These are phyloP conservation scores for Thera britannica DNA, from an alignment of 2,888 invertebrate genomes.

Conservation along the genomic window DNA sequence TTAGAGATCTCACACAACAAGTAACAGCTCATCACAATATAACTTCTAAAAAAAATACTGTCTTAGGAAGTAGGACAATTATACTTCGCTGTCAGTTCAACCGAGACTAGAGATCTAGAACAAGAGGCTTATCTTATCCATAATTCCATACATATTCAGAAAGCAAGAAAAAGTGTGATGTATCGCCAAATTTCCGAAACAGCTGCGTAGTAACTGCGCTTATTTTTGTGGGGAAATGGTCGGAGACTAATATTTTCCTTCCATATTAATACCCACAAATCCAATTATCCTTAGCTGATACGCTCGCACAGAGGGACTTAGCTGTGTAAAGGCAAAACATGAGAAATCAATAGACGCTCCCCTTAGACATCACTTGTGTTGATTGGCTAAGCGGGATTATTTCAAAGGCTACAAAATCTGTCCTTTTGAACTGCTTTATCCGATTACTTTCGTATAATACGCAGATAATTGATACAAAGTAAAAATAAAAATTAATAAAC, in stretches of 20 bases:
- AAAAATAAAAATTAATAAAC: too few relatives aligned
- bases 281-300: slow-evolving; percentile 44
- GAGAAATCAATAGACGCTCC: slow-evolving; percentile 31
- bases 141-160: slow-evolving; percentile 28
- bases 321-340: slow-evolving; percentile 36
- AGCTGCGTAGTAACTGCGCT: slow-evolving; percentile 33
- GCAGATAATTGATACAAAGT: too few relatives aligned
- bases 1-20: too few relatives aligned
- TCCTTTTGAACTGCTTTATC: not conserved
- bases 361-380: slow-evolving; percentile 18
- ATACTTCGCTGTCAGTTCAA: too few relatives aligned
- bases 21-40: too few relatives aligned
- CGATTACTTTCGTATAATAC: not conserved
- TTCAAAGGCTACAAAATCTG: not conserved
- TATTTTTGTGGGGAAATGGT: slow-evolving; percentile 41
- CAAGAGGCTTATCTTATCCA: not conserved
- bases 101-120: too few relatives aligned
- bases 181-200: slow-evolving; percentile 33
- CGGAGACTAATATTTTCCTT: slow-evolving; percentile 46
- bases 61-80: too few relatives aligned
- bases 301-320: slow-evolving; percentile 27
- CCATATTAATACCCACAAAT: slow-evolving; percentile 44
- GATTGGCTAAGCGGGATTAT: slow-evolving; percentile 22
- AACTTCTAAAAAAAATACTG: too few relatives aligned
- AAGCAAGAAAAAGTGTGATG: slow-evolving; percentile 35